phyloP scores from a whole-genome alignment of 1,140 invertebrate genomes.

The Meloidogyne hapla region DNA sequence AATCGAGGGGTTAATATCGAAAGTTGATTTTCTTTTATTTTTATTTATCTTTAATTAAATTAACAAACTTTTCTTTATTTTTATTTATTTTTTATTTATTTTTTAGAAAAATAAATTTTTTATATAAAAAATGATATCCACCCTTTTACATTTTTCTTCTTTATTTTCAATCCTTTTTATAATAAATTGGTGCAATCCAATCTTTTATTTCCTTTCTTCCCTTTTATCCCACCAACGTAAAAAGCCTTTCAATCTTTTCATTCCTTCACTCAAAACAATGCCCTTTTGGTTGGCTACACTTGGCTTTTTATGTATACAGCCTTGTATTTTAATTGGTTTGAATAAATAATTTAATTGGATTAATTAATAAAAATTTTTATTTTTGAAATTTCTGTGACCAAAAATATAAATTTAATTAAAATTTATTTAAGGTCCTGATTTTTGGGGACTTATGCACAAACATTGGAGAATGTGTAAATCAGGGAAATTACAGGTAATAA shows the following conservation, averaged over 20 bases:
- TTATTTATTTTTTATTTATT: too few relatives aligned
- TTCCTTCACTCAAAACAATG: not conserved
- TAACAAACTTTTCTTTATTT: too few relatives aligned
- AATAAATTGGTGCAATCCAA: not conserved
- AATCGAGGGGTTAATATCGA: too few relatives aligned
- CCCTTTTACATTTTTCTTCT: not conserved
- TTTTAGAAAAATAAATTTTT: not conserved
- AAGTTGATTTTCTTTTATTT: too few relatives aligned
- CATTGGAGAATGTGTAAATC: slow-evolving; percentile 93
- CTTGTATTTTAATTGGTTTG: slow-evolving; percentile 12
- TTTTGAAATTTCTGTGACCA: too few relatives aligned
- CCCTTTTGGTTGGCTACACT: not conserved
- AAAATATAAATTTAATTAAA: not conserved
- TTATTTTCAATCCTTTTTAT: not conserved
- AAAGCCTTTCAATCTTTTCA: not conserved
- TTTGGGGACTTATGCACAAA: slow-evolving; percentile 93
- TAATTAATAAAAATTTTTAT: too few relatives aligned
- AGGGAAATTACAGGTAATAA: slow-evolving; percentile 71
- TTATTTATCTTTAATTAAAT: too few relatives aligned
- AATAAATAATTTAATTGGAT: not conserved
- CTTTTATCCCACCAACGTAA: not conserved
- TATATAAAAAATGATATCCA: not conserved
- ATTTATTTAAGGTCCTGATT: slow-evolving; percentile 79
- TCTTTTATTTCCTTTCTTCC: not conserved
- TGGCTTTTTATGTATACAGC: not conserved